Evolutionary conservation across 2,113 vertebrate species (phyloP), one percentile per base, ranked within the genome.

Genomic region (Prionailurus bengalensis): DNA sequence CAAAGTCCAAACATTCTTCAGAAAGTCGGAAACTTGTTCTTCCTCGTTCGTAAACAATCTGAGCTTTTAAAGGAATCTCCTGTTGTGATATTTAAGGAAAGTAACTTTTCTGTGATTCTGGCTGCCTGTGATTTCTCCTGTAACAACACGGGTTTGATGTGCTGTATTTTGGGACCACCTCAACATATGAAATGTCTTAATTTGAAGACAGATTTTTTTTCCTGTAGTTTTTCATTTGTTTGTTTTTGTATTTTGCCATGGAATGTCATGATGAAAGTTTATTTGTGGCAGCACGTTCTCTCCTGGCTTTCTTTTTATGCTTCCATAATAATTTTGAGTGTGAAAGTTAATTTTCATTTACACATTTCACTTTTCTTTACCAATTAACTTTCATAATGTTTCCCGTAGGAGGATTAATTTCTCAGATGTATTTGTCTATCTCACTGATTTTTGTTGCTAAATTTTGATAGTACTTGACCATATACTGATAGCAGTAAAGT

Each of bases 271-370:
- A 68, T 82, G 48, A 82, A 79, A 39, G 76, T 61, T 61, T 85
- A 97, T 80, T 92, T 97, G 25, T 91, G n/a, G 27, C 76, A 90
- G 42, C 10, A 61, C 74, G 89, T 89, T 66, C 5, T 89, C 8
- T 29, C 3, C 21, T 63, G 19, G 39, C 63, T 93, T 92, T 71
- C 42, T 88, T 66, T 89, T 61, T 89, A 81, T 73, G 45, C 21
- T 97, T 80, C 45, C 29, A 71, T 66, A 89, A 39, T 80, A 94
- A 96, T 81, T 89, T 87, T 83, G 31, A 96, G 70, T 76, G 70
- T 68, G 31, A 74, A 95, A 70, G 36, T 89, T 95, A 66, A 78
- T 74, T 87, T 84, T 91, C 51, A 45, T 84, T 87, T 74, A 87
- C 16, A 95, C 4, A 95, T 82, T 80, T 91, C 53, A 91, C 13